These are phyloP conservation scores for Aricia agestis DNA, from an alignment of 1,140 invertebrate species.

Conservation along the genomic window DNA sequence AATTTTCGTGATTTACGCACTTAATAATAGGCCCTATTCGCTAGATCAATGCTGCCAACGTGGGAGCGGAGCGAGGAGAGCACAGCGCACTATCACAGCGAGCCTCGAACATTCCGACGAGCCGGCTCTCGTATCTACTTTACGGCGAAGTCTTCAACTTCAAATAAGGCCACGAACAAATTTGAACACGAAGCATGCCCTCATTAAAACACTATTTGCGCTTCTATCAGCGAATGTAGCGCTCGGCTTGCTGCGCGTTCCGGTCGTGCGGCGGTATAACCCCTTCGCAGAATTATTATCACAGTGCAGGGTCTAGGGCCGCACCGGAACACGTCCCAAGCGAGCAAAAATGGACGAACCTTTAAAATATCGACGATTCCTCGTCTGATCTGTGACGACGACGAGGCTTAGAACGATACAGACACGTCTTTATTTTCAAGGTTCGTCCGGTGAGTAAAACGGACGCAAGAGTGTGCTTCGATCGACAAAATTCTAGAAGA, in stretches of 20 bases:
- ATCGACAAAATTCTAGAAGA: constrained; percentile 29
- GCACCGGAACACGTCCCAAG: background rate
- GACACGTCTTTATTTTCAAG: background rate
- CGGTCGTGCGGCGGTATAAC: background rate
- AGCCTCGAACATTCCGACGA: constrained; percentile 38
- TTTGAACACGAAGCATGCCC: constrained; percentile 51
- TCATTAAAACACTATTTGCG: constrained; percentile 45
- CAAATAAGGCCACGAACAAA: constrained; percentile 71
- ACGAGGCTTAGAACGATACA: background rate
- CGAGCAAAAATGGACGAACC: background rate
- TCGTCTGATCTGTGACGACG: background rate
- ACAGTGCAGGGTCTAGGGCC: background rate
- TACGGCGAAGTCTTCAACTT: constrained; percentile 28
- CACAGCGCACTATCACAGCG: constrained; percentile 72
- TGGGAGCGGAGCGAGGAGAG: constrained; percentile 44
- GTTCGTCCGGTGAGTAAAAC: constrained; percentile 9
- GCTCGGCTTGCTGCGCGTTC: background rate
- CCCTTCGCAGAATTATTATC: constrained; percentile 7
- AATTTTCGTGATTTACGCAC: constrained; percentile 37
- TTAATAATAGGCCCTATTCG: constrained; percentile 47
- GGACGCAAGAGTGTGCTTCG: constrained; percentile 38
- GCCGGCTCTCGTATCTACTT: constrained; percentile 23
- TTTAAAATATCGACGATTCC: background rate
- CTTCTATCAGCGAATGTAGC: constrained; percentile 41
- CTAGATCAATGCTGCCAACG: constrained; percentile 35